Evolutionary conservation across 2,797 vertebrate genomes (phyloP).

Genomic region (Micropoecilia bifurca): DNA sequence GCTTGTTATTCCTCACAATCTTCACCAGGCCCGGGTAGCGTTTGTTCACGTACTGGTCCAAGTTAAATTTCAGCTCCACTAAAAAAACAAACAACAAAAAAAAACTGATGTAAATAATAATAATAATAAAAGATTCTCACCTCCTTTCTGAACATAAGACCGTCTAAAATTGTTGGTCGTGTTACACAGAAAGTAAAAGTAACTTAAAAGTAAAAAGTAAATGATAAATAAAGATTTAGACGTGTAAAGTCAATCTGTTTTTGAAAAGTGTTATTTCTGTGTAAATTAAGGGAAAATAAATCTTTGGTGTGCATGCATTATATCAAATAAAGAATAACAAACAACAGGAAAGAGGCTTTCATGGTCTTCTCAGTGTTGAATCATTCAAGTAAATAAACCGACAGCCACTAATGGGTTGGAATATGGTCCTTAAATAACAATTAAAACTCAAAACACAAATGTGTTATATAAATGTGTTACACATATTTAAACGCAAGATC

Average conservation of each 20-base stretch:
- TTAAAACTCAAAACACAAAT: not conserved
- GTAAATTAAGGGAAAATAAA: not conserved
- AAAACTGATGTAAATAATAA: constrained; percentile 1
- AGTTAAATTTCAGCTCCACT: constrained; percentile 95
- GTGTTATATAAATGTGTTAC: no score
- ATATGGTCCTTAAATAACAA: not conserved
- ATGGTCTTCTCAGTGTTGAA: not conserved
- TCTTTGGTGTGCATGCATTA: not conserved
- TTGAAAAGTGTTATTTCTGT: not conserved
- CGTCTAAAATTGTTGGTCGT: not conserved
- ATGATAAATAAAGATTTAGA: not conserved
- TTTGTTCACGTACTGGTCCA: constrained; percentile 95
- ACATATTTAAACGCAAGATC: no score
- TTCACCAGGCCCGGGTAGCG: constrained; percentile 95
- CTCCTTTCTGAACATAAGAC: not conserved
- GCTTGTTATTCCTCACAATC: constrained; percentile 92
- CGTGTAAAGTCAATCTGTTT: not conserved
- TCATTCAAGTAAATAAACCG: not conserved
- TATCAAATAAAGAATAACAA: not conserved
- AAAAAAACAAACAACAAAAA: constrained; percentile 38
- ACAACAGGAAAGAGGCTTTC: not conserved
- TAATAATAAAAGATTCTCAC: not conserved
- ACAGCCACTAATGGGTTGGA: not conserved
- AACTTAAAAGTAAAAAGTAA: not conserved
- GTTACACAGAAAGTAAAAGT: not conserved